A percentile compares a stretch with the other conserved stretches of the same genome.
phyloP scores from a whole-genome alignment of 2,888 invertebrate genomes.

The Chrysolina haemoptera region DNA sequence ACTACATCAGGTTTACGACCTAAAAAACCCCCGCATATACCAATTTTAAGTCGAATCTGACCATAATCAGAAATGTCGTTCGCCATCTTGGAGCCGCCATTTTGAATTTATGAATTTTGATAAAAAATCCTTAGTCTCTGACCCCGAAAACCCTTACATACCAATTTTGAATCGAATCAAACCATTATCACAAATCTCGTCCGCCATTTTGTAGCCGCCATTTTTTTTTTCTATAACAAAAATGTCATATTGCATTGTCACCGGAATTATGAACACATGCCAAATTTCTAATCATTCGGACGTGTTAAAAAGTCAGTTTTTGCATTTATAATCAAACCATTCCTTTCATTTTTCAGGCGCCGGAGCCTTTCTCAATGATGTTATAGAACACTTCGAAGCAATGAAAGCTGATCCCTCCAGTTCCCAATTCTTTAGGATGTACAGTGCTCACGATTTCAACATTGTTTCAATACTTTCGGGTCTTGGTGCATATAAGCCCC shows the following conservation, averaged over 20 bases:
- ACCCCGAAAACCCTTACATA: not conserved
- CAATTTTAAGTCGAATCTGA: no score
- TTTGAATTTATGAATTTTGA: no score
- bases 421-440: slow-evolving; percentile 75
- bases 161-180: not conserved
- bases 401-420: slow-evolving; percentile 23
- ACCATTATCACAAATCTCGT: not conserved
- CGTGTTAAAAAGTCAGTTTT: not conserved
- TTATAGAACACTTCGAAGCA: slow-evolving; percentile 34
- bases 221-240: no score
- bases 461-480: slow-evolving; percentile 79
- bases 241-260: no score
- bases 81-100: no score
- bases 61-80: no score
- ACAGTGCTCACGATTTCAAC: slow-evolving; percentile 85
- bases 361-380: slow-evolving; percentile 32
- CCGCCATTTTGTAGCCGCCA: not conserved
- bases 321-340: no score
- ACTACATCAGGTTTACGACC: no score
- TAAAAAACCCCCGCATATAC: no score
- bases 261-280: no score
- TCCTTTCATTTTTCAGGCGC: slow-evolving; percentile 19
- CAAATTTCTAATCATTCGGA: no score
- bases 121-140: no score
- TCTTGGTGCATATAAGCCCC: slow-evolving; percentile 76